Conservation (phyloP, 2,888 invertebrate species). For the Galerucella pusilla region DNA sequence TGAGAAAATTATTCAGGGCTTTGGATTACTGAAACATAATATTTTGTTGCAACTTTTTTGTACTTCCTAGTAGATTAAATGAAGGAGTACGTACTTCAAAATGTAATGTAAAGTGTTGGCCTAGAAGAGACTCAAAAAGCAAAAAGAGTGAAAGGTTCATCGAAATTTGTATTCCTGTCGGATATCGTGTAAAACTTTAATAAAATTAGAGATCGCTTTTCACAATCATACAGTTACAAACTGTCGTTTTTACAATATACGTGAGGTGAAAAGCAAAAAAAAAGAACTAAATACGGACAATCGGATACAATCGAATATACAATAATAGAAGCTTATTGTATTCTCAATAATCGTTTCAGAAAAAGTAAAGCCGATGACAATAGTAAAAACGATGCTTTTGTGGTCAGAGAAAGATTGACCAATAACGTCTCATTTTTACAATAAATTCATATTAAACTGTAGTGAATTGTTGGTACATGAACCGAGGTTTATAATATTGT, state of each 20-base stretch:
- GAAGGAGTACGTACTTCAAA: too few species aligned
- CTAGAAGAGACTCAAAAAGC: too few species aligned
- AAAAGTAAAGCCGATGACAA: conserved; percentile 5
- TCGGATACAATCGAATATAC: conserved; percentile 13
- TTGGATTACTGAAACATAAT: too few species aligned
- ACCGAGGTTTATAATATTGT: not conserved
- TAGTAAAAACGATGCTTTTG: conserved; percentile 1
- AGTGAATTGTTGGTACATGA: not conserved
- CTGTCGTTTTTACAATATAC: conserved; percentile 2
- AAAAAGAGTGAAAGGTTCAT: too few species aligned
- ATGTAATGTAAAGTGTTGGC: not conserved
- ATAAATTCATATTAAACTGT: not conserved
- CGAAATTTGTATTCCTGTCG: too few species aligned
- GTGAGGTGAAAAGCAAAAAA: not conserved
- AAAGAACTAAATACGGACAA: conserved; percentile 4
- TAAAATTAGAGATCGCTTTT: not conserved
- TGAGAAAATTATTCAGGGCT: too few species aligned
- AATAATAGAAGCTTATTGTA: conserved; percentile 10
- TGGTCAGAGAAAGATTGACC: not conserved
- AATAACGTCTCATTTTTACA: not conserved
- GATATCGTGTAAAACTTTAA: conserved; percentile 1
- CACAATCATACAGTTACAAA: conserved; percentile 1
- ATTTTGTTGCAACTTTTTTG: too few species aligned
- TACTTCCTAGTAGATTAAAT: too few species aligned
- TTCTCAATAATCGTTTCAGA: conserved; percentile 3